Evolutionary conservation across 53 echinoderm and acorn worm genomes (phyloP).

Genomic region (Glandiceps talaboti): DNA sequence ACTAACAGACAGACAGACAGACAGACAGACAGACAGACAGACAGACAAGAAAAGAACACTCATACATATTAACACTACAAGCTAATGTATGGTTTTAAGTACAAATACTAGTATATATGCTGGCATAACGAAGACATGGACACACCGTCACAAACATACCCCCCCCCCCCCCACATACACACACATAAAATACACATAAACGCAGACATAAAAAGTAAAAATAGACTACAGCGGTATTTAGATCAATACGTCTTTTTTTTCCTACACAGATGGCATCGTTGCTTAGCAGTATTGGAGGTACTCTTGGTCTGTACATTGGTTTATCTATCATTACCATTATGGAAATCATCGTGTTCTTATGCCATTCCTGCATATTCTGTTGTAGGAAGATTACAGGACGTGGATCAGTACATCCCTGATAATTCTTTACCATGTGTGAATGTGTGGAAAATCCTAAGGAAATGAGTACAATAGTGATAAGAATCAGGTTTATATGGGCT

Average conservation of each 20-base stretch:
- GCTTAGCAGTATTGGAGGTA: conserved; percentile 57
- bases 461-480: too few relatives aligned
- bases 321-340: conserved; percentile 47
- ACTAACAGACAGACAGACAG: too few relatives aligned
- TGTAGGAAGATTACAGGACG: not conserved
- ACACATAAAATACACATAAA: too few relatives aligned
- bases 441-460: too few relatives aligned
- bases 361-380: not conserved
- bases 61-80: too few relatives aligned
- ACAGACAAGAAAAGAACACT: too few relatives aligned
- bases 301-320: conserved; percentile 65
- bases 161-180: not conserved
- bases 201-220: not conserved
- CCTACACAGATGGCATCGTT: conserved; percentile 39
- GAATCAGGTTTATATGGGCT: too few relatives aligned
- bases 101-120: not conserved
- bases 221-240: not conserved
- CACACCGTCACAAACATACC: too few relatives aligned
- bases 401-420: too few relatives aligned
- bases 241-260: not conserved
- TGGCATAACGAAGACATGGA: not conserved
- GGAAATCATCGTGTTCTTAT: conserved; percentile 42
- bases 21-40: too few relatives aligned
- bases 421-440: too few relatives aligned
- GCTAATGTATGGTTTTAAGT: not conserved